phyloP scores from a whole-genome alignment of 1,140 invertebrate genomes.

The Musca vetustissima region DNA sequence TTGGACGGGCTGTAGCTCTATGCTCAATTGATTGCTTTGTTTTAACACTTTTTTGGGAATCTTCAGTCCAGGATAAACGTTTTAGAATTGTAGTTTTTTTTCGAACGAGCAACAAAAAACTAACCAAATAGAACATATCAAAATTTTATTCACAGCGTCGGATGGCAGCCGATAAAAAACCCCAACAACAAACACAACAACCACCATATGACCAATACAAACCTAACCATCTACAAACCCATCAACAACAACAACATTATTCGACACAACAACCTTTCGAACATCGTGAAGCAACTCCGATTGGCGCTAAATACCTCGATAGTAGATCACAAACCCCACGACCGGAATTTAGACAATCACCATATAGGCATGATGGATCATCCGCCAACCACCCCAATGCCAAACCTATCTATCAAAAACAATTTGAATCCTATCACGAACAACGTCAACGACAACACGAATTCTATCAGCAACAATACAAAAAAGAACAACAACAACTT shows the following conservation, averaged over 20 bases:
- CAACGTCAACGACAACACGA: conserved; percentile 25
- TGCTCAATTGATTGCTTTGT: too few relatives aligned
- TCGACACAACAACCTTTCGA: neutral
- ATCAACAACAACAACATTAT: conserved; percentile 25
- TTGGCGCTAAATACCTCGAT: too few relatives aligned
- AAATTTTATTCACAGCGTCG: conserved; percentile 1
- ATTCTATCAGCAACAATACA: conserved; percentile 1
- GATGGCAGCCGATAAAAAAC: neutral
- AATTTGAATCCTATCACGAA: conserved; percentile 21
- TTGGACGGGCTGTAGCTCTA: too few relatives aligned
- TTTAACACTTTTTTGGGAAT: too few relatives aligned
- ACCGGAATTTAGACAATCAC: too few relatives aligned
- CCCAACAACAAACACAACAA: neutral
- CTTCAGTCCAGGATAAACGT: too few relatives aligned
- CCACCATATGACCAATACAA: neutral
- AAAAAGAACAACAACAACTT: too few relatives aligned
- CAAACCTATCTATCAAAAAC: conserved; percentile 31
- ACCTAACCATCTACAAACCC: conserved; percentile 27
- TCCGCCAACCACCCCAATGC: neutral
- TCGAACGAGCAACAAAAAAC: too few relatives aligned
- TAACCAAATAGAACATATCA: too few relatives aligned
- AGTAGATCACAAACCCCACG: too few relatives aligned
- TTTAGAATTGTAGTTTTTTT: too few relatives aligned
- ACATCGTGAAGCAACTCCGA: neutral
- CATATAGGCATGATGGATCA: too few relatives aligned